Evolutionary conservation across 2,797 vertebrate species (phyloP).

Genomic region (Garrulus glandarius): DNA sequence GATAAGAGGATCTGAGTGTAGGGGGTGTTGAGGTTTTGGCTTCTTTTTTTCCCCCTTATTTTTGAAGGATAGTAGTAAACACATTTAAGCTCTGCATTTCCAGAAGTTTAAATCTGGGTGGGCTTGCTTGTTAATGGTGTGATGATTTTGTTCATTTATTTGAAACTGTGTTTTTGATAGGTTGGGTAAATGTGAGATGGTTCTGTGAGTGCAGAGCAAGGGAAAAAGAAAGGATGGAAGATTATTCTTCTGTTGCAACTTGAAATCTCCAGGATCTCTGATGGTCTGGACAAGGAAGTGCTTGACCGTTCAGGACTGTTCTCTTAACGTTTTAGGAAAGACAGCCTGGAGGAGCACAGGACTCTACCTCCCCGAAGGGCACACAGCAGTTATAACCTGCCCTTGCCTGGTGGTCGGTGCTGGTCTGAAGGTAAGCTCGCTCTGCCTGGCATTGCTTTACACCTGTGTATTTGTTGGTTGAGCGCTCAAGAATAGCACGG

Average conservation of each 20-base stretch:
- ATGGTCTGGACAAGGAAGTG: background rate
- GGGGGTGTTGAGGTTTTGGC: background rate
- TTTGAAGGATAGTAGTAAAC: background rate
- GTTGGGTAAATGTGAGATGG: background rate
- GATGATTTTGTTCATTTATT: background rate
- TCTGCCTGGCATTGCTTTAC: background rate
- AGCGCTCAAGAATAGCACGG: background rate
- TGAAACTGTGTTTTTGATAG: background rate
- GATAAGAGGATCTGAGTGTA: background rate
- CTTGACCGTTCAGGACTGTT: background rate
- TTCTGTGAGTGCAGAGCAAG: background rate
- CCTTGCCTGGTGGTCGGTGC: slow-evolving; percentile 74
- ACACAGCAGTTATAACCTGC: slow-evolving; percentile 78
- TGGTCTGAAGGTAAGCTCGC: slow-evolving; percentile 76
- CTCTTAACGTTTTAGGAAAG: slow-evolving; percentile 40
- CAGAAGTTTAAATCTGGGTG: background rate
- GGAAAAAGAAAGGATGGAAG: background rate
- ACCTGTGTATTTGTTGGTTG: background rate
- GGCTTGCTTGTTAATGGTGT: background rate
- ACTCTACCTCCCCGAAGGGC: slow-evolving; percentile 84
- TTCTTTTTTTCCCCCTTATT: background rate
- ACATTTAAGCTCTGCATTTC: background rate
- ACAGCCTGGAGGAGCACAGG: slow-evolving; percentile 88
- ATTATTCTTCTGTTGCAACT: background rate
- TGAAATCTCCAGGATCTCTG: background rate